A percentile compares a stretch with the other conserved stretches of the same genome.
Evolutionary conservation across 2,113 vertebrate genomes (phyloP).

Genomic region (Scophthalmus maximus): DNA sequence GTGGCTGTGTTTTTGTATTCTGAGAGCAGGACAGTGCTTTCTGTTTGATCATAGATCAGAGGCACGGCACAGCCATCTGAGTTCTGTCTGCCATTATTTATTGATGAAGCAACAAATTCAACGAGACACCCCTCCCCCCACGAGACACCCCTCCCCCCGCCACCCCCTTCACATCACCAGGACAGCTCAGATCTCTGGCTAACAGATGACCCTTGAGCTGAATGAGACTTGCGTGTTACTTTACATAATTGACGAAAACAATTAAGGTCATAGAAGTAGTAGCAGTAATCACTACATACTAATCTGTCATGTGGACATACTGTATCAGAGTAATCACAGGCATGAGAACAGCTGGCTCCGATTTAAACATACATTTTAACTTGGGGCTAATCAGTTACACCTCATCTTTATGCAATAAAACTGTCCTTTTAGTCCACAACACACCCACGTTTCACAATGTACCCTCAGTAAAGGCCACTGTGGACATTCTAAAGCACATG

Average conservation of each 20-base stretch:
- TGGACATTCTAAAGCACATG: not conserved
- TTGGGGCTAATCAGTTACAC: not conserved
- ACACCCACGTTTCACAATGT: not conserved
- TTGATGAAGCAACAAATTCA: conserved; percentile 72
- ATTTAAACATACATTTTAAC: not conserved
- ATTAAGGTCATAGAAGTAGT: conserved; percentile 51
- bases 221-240: conserved; percentile 34
- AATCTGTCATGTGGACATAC: not conserved
- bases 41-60: conserved; percentile 70
- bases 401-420: not conserved
- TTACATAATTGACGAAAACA: conserved; percentile 53
- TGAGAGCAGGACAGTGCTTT: conserved; percentile 48
- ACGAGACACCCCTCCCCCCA: not conserved
- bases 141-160: not conserved
- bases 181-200: conserved; percentile 53
- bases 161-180: conserved; percentile 38
- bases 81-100: conserved; percentile 67
- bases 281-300: not conserved
- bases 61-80: conserved; percentile 39
- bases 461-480: not conserved
- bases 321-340: not conserved
- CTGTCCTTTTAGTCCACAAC: not conserved
- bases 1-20: conserved; percentile 53
- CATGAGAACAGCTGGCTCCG: not conserved
- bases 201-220: conserved; percentile 44